phyloP scores from a whole-genome alignment of 2,113 vertebrate species.

The Thamnaconus septentrionalis region DNA sequence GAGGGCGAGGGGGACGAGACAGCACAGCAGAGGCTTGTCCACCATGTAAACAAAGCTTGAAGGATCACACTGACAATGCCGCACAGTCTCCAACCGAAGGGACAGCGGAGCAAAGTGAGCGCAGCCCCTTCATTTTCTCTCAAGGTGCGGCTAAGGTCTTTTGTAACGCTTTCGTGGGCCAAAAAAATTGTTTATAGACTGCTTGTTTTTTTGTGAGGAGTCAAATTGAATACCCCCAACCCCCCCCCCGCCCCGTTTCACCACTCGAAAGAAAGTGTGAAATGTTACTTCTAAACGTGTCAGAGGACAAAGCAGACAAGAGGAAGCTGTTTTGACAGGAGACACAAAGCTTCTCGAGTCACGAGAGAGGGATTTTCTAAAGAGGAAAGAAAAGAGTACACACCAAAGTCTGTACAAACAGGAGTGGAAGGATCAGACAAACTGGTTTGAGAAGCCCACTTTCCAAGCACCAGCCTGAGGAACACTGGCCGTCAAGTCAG shows the following conservation, averaged over 20 bases:
- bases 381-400: slow-evolving; percentile 7
- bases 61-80: slow-evolving; percentile 54
- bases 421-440: neutral
- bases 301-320: slow-evolving; percentile 6
- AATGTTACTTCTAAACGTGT: slow-evolving; percentile 24
- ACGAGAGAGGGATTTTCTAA: slow-evolving; percentile 5
- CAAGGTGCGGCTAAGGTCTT: slow-evolving; percentile 3
- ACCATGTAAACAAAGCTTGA: slow-evolving; percentile 70
- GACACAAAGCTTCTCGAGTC: slow-evolving; percentile 12
- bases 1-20: slow-evolving; percentile 49
- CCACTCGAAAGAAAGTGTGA: neutral
- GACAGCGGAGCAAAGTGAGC: slow-evolving; percentile 15
- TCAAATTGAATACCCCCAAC: slow-evolving; percentile 6
- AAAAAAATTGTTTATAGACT: slow-evolving; percentile 1
- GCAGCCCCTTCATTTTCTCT: neutral
- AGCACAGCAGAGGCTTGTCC: slow-evolving; percentile 61
- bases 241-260: neutral
- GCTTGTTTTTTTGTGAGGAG: neutral
- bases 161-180: slow-evolving; percentile 6
- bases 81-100: slow-evolving; percentile 36
- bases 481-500: too few species aligned
- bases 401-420: neutral
- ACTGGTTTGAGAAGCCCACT: neutral
- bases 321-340: slow-evolving; percentile 23
- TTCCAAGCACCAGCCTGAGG: too few species aligned